A percentile compares a stretch with the other conserved stretches of the same genome.
Conservation (phyloP, 2,113 vertebrate genomes). For the Neotragus moschatus region DNA sequence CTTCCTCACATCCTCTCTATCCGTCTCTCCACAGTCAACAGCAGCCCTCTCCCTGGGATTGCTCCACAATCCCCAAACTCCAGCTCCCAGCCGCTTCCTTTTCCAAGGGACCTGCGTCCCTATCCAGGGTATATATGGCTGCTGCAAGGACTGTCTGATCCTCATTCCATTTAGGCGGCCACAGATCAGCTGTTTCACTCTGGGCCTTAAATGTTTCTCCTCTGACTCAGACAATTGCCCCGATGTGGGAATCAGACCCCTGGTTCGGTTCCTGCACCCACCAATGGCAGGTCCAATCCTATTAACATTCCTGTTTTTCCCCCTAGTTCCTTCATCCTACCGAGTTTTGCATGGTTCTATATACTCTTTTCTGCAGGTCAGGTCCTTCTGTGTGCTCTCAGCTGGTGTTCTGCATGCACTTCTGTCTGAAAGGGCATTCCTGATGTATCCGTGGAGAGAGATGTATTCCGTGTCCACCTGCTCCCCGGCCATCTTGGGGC, state of each 20-base stretch:
- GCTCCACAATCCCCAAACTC: not conserved
- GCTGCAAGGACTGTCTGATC: not conserved
- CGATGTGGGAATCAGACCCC: rapidly evolving
- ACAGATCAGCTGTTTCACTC: not conserved
- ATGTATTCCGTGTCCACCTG: not conserved
- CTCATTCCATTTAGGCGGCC: not conserved
- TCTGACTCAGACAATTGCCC: not conserved
- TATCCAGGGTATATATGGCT: not conserved
- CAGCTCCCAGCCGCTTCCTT: not conserved
- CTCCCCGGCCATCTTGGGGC: not conserved
- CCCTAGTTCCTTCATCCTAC: not conserved
- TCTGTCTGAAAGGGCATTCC: not conserved
- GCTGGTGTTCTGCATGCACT: not conserved
- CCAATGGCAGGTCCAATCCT: too few species aligned
- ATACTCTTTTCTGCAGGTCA: not conserved
- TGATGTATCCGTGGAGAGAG: not conserved
- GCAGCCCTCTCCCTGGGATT: not conserved
- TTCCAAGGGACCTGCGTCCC: not conserved
- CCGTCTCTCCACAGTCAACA: not conserved
- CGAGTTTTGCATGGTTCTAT: not conserved
- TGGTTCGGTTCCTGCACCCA: not conserved
- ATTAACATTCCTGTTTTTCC: too few species aligned
- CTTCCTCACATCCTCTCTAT: not conserved
- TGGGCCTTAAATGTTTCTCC: not conserved
- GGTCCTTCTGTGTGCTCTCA: not conserved